These are phyloP conservation scores for Helarctos malayanus DNA, from an alignment of 2,797 vertebrate species.

Conservation along the genomic window DNA sequence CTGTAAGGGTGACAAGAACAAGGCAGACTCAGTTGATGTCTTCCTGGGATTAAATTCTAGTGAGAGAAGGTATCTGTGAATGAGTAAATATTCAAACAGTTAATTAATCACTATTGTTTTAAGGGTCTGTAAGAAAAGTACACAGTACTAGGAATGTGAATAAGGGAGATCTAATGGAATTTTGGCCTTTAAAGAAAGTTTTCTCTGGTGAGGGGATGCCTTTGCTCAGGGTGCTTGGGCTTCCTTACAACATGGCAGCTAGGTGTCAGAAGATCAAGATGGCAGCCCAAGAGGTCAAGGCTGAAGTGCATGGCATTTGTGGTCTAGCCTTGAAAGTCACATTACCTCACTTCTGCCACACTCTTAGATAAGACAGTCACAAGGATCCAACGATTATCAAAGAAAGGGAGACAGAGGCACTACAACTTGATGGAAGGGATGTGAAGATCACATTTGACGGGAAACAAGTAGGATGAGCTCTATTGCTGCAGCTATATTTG, in stretches of 20 bases:
- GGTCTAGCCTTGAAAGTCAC: background rate
- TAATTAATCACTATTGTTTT: background rate
- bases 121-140: background rate
- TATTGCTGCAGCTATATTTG: background rate
- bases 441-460: background rate
- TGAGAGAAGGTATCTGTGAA: background rate
- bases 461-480: background rate
- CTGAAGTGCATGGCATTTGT: background rate
- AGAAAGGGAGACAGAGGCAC: background rate
- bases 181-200: background rate
- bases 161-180: background rate
- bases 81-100: background rate
- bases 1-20: background rate
- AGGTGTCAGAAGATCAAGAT: background rate
- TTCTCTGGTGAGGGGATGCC: background rate
- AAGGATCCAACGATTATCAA: background rate
- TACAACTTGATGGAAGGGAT: background rate
- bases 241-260: background rate
- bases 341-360: background rate
- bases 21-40: background rate
- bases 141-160: background rate
- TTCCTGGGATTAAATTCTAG: constrained; percentile 9
- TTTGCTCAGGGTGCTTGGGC: background rate
- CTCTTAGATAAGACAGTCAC: background rate
- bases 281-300: background rate